phyloP scores from a whole-genome alignment of 2,888 invertebrate species.

The Podotricha telesiphe region DNA sequence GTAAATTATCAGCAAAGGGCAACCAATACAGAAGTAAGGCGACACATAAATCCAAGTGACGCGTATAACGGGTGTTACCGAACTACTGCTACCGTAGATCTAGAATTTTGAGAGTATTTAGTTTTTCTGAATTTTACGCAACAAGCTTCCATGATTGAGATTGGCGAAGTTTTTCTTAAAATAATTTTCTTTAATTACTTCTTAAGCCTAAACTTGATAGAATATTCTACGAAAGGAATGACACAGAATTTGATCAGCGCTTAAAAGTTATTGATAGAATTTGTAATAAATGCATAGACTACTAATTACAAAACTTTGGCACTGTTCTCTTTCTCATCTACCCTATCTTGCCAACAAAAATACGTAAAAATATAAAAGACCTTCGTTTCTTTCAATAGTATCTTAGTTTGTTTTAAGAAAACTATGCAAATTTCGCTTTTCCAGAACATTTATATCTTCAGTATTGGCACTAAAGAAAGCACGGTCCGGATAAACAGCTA shows the following conservation, averaged over 20 bases:
- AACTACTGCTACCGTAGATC: conserved; percentile 23
- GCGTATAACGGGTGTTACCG: conserved; percentile 46
- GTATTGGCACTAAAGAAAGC: conserved; percentile 46
- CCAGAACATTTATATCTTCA: conserved; percentile 38
- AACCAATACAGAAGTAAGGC: conserved; percentile 55
- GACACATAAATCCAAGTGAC: conserved; percentile 58
- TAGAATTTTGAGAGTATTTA: conserved; percentile 37
- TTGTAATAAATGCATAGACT: neutral
- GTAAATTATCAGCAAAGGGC: conserved; percentile 57
- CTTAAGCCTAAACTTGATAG: no score
- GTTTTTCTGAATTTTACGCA: neutral
- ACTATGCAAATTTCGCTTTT: conserved; percentile 17
- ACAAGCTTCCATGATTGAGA: no score
- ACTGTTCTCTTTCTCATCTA: neutral
- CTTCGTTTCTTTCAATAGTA: neutral
- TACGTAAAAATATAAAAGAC: neutral
- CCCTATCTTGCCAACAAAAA: neutral
- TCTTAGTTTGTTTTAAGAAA: neutral
- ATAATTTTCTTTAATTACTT: no score
- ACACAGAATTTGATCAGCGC: no score
- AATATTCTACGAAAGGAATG: no score
- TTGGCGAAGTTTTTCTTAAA: no score
- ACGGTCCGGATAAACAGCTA: conserved; percentile 59
- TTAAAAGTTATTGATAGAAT: no score
- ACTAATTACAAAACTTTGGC: neutral